These are phyloP conservation scores for Pampusana beccarii DNA, from an alignment of 2,113 vertebrate species.

Conservation along the genomic window DNA sequence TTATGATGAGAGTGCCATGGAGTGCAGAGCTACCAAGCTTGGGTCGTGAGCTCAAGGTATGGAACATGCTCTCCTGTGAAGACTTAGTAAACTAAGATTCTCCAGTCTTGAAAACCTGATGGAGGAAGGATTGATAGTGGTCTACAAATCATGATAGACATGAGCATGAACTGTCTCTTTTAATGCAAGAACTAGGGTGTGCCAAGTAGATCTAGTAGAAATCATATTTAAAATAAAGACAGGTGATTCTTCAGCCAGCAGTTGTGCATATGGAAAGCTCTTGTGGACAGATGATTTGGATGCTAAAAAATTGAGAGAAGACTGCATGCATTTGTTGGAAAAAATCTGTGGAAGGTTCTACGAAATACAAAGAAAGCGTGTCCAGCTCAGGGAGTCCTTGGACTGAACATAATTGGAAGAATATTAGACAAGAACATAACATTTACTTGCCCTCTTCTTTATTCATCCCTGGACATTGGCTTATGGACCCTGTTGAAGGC, in stretches of 20 bases:
- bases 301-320: neutral
- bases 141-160: neutral
- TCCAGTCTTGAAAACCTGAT: neutral
- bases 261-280: neutral
- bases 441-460: neutral
- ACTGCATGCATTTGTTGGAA: neutral
- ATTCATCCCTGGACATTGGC: neutral
- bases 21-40: neutral
- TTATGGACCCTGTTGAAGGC: neutral
- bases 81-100: neutral
- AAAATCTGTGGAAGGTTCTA: neutral
- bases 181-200: neutral
- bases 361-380: neutral
- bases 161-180: neutral
- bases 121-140: neutral
- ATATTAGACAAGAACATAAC: neutral
- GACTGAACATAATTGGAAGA: neutral
- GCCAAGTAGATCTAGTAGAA: neutral
- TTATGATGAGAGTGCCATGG: neutral
- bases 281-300: neutral
- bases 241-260: neutral
- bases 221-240: neutral
- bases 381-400: neutral
- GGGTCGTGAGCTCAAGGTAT: neutral
- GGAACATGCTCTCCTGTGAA: neutral